Percentiles rank a stretch among this genome's conserved stretches.
Evolutionary conservation across 1,140 invertebrate genomes (phyloP).

Genomic region (Bombyx mandarina): DNA sequence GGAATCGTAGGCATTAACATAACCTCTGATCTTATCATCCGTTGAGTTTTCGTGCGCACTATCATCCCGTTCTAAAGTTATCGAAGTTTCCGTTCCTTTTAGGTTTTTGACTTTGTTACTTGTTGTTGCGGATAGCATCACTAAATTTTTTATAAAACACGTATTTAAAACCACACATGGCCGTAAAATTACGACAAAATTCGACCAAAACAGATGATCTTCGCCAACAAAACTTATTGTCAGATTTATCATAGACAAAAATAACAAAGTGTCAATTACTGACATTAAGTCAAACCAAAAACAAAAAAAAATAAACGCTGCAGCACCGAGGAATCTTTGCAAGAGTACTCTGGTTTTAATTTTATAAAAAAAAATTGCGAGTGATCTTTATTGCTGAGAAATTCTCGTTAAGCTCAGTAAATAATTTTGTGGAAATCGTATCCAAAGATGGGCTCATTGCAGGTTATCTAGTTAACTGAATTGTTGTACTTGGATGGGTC

Average conservation of each 20-base stretch:
- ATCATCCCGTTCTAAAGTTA: slow-evolving; percentile 45
- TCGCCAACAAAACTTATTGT: slow-evolving; percentile 33
- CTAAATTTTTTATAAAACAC: slow-evolving; percentile 39
- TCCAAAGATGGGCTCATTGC: too few relatives aligned
- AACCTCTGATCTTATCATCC: slow-evolving; percentile 70
- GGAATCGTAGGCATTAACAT: slow-evolving; percentile 55
- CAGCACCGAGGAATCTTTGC: too few relatives aligned
- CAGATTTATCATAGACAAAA: slow-evolving; percentile 14
- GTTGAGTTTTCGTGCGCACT: slow-evolving; percentile 61
- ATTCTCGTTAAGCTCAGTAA: too few relatives aligned
- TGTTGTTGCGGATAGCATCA: slow-evolving; percentile 61
- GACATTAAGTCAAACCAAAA: too few relatives aligned
- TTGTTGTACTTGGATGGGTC: too few relatives aligned
- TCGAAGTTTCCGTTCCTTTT: slow-evolving; percentile 42
- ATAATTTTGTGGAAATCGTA: too few relatives aligned
- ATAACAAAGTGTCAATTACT: slow-evolving; percentile 3
- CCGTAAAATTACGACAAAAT: slow-evolving; percentile 54
- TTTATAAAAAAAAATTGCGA: too few relatives aligned
- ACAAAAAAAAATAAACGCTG: too few relatives aligned
- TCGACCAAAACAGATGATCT: slow-evolving; percentile 49
- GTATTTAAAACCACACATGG: slow-evolving; percentile 54
- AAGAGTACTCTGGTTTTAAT: too few relatives aligned
- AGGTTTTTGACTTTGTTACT: slow-evolving; percentile 58
- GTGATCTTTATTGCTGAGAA: too few relatives aligned
- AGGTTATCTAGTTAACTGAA: too few relatives aligned